These are phyloP conservation scores for Battus philenor DNA, from an alignment of 1,140 invertebrate genomes.

Conservation along the genomic window DNA sequence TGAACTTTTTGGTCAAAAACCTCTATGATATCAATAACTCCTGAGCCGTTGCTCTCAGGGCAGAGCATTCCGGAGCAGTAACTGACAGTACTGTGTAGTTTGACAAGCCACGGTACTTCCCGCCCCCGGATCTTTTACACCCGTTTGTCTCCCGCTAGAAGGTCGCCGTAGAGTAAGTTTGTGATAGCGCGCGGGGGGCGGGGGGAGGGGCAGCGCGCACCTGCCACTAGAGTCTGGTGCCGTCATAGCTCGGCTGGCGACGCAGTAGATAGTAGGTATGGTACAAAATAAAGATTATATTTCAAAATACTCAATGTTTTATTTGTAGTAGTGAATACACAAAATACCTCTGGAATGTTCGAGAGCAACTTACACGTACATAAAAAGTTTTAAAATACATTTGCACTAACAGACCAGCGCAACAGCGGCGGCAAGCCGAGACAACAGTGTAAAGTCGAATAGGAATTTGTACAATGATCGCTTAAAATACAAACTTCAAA, in stretches of 20 bases:
- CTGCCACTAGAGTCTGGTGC: constrained; percentile 57
- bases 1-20: no score
- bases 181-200: neutral
- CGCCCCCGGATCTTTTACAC: no score
- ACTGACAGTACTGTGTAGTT: no score
- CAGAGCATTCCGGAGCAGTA: no score
- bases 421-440: neutral
- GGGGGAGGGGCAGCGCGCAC: constrained; percentile 17
- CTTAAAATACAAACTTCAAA: neutral
- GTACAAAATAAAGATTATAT: constrained; percentile 29
- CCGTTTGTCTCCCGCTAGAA: no score
- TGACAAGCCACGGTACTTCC: no score
- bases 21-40: no score
- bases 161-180: no score
- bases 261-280: constrained; percentile 28
- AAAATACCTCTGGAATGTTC: constrained; percentile 46
- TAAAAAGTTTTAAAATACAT: no score
- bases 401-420: no score
- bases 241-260: constrained; percentile 18
- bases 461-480: neutral
- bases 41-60: no score
- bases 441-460: no score
- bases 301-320: constrained; percentile 35
- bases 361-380: constrained; percentile 18
- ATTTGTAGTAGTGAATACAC: constrained; percentile 24